Percentiles rank a stretch among this genome's conserved stretches.
These are phyloP conservation scores for Florisuga fusca DNA, from an alignment of 2,797 vertebrate species.

Conservation along the genomic window DNA sequence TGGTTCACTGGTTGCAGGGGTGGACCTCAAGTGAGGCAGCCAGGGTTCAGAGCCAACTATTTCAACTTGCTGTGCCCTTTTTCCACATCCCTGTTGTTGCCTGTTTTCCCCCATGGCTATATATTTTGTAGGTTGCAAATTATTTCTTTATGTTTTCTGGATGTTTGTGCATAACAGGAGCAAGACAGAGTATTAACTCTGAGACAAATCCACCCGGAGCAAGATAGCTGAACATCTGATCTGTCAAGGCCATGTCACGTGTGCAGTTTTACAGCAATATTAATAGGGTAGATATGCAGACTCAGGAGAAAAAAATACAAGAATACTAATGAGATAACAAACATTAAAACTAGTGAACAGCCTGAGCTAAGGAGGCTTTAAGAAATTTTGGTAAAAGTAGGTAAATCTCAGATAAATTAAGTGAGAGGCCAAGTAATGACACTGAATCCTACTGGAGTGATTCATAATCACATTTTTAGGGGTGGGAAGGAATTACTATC, in stretches of 20 bases:
- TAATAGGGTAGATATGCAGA: background rate
- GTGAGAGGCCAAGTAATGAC: background rate
- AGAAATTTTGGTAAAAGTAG: background rate
- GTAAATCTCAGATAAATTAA: background rate
- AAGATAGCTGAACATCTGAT: background rate
- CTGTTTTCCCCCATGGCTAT: background rate
- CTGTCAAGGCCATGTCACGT: background rate
- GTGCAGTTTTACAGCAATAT: background rate
- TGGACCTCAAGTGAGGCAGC: background rate
- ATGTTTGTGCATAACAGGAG: background rate
- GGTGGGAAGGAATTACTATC: background rate
- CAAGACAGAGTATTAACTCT: background rate
- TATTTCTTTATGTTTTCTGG: background rate
- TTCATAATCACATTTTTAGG: background rate
- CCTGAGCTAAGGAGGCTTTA: background rate
- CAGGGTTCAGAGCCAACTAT: background rate
- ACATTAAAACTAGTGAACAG: background rate
- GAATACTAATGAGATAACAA: background rate
- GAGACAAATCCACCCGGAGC: background rate
- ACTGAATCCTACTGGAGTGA: background rate
- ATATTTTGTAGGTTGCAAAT: background rate
- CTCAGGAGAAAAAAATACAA: background rate
- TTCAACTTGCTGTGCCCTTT: background rate
- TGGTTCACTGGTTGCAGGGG: background rate
- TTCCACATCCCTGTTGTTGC: background rate